phyloP scores from a whole-genome alignment of 2,113 vertebrate genomes.

The Galbula dea region DNA sequence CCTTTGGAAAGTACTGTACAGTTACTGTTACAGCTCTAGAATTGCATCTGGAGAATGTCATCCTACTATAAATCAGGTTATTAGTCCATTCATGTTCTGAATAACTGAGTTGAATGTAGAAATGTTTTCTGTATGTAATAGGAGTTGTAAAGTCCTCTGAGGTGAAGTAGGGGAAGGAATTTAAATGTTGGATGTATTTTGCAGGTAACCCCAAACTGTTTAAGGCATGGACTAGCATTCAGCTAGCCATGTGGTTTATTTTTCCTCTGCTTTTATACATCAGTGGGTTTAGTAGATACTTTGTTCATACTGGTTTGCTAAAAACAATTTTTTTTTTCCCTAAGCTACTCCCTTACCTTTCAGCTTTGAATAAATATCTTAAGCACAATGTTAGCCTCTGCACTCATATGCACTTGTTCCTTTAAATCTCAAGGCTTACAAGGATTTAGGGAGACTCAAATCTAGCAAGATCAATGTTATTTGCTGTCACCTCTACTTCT shows the following conservation, averaged over 20 bases:
- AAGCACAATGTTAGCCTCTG: constrained; percentile 14
- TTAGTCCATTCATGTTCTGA: not conserved
- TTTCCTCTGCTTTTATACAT: not conserved
- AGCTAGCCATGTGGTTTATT: not conserved
- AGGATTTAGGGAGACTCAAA: not conserved
- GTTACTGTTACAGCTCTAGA: not conserved
- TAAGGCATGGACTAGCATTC: not conserved
- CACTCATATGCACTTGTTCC: not conserved
- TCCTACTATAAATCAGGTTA: not conserved
- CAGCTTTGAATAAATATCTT: not conserved
- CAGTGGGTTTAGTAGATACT: not conserved
- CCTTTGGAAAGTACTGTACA: not conserved
- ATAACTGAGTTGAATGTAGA: not conserved
- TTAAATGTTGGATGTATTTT: not conserved
- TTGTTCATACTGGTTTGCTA: not conserved
- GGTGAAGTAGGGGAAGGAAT: not conserved
- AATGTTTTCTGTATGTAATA: not conserved
- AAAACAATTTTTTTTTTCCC: not conserved
- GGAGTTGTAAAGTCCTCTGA: not conserved
- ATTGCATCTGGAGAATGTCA: not conserved
- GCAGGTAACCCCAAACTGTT: not conserved
- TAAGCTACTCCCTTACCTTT: not conserved
- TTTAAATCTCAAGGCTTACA: constrained; percentile 7
- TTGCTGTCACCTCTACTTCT: not conserved
- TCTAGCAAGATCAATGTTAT: not conserved